phyloP scores from a whole-genome alignment of 2,797 vertebrate species.

The Tauraco hartlaubi region DNA sequence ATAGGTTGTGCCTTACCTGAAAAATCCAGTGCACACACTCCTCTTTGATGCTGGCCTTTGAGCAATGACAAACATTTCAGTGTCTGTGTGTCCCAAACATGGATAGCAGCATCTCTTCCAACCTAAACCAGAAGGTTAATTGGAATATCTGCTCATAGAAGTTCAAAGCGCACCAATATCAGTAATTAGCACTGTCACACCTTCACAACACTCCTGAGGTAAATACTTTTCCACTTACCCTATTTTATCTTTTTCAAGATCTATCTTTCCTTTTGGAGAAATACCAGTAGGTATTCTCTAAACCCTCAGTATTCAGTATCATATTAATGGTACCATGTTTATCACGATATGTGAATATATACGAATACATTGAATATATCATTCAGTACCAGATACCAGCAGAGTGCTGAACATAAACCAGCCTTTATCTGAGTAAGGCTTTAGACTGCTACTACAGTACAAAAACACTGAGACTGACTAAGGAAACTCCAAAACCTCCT shows the following conservation, averaged over 20 bases:
- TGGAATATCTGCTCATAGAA: not conserved
- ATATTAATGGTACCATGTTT: not conserved
- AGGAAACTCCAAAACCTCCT: not conserved
- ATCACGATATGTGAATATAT: not conserved
- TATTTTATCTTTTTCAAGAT: not conserved
- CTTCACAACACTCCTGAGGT: not conserved
- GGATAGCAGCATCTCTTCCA: slow-evolving; percentile 93
- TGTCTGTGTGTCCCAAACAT: slow-evolving; percentile 94
- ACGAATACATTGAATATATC: not conserved
- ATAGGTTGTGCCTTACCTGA: slow-evolving; percentile 83
- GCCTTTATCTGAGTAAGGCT: not conserved
- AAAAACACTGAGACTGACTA: not conserved
- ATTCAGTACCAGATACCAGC: not conserved
- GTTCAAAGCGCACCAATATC: not conserved
- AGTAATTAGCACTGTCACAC: not conserved
- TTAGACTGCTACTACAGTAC: not conserved
- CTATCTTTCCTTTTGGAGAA: not conserved
- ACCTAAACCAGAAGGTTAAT: slow-evolving; percentile 81
- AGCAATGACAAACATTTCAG: slow-evolving; percentile 94
- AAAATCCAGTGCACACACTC: slow-evolving; percentile 94
- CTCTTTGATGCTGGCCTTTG: slow-evolving; percentile 91
- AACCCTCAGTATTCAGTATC: not conserved
- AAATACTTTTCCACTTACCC: not conserved
- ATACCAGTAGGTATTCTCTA: not conserved
- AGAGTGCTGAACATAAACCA: not conserved